phyloP scores from a whole-genome alignment of 1,140 invertebrate species.

The Globodera rostochiensis region DNA sequence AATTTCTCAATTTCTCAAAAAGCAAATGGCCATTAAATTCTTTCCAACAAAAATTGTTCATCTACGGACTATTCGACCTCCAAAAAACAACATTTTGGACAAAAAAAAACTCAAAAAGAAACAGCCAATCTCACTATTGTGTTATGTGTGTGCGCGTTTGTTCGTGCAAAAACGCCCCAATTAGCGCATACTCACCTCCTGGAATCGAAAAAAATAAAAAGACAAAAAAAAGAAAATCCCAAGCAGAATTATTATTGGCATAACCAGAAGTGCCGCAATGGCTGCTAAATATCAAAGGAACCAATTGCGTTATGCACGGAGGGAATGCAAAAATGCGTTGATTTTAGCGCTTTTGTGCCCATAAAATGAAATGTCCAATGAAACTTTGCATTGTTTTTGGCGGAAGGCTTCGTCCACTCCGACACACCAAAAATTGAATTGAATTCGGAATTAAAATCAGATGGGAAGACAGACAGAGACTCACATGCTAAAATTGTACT shows the following conservation, averaged over 20 bases:
- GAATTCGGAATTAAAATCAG: neutral
- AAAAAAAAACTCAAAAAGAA: neutral
- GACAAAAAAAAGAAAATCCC: too few relatives aligned
- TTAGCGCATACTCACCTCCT: slow-evolving; percentile 35
- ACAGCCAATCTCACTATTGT: neutral
- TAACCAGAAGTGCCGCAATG: too few relatives aligned
- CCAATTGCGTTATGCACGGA: too few relatives aligned
- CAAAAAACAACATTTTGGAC: neutral
- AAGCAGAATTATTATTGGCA: too few relatives aligned
- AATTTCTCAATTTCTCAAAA: too few relatives aligned
- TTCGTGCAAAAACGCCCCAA: slow-evolving; percentile 5
- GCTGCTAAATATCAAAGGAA: too few relatives aligned
- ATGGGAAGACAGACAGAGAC: neutral
- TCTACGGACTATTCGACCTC: neutral
- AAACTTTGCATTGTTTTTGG: neutral
- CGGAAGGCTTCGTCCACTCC: neutral
- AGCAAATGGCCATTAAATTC: too few relatives aligned
- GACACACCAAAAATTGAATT: neutral
- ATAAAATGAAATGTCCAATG: neutral
- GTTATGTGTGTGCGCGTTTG: slow-evolving; percentile 8
- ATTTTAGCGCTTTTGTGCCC: neutral
- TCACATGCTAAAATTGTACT: slow-evolving; percentile 12
- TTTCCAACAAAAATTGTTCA: too few relatives aligned
- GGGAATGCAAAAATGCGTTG: too few relatives aligned
- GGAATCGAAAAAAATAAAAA: slow-evolving; percentile 16